These are phyloP conservation scores for Zootoca vivipara DNA, from an alignment of 2,113 vertebrate genomes.

Conservation along the genomic window DNA sequence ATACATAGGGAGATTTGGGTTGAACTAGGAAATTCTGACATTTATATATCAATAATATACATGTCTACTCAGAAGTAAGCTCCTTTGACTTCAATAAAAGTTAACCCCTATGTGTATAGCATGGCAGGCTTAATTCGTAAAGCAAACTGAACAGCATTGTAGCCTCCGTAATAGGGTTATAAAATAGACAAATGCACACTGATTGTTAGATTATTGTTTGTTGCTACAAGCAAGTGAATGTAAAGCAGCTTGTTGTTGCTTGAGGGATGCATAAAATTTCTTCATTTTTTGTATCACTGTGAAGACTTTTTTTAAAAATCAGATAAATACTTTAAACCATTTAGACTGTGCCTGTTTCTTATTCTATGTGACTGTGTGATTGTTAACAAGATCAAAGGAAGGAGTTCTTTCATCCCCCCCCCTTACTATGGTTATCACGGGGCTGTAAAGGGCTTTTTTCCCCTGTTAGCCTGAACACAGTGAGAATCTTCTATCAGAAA, in stretches of 20 bases:
- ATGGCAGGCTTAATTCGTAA: not conserved
- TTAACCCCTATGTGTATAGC: too few relatives aligned
- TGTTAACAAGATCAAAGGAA: constrained; percentile 14
- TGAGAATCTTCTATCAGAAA: constrained; percentile 22
- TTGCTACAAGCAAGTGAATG: not conserved
- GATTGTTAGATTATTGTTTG: not conserved
- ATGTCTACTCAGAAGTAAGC: too few relatives aligned
- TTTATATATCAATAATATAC: too few relatives aligned
- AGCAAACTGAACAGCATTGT: not conserved
- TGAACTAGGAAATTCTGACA: too few relatives aligned
- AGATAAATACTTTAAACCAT: not conserved
- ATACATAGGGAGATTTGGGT: too few relatives aligned
- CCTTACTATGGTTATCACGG: constrained; percentile 15
- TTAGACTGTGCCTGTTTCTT: not conserved
- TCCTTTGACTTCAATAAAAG: too few relatives aligned
- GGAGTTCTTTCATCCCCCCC: not conserved
- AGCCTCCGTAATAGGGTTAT: not conserved
- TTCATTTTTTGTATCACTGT: too few relatives aligned
- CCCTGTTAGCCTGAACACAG: not conserved
- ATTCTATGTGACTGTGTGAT: not conserved
- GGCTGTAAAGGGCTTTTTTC: not conserved
- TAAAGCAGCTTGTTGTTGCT: not conserved
- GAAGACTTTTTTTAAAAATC: not conserved
- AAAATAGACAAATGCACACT: not conserved
- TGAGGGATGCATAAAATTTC: not conserved